Percentiles rank a stretch among this genome's conserved stretches.
Conservation (phyloP, 2,113 vertebrate species). For the Malaclemys terrapin region DNA sequence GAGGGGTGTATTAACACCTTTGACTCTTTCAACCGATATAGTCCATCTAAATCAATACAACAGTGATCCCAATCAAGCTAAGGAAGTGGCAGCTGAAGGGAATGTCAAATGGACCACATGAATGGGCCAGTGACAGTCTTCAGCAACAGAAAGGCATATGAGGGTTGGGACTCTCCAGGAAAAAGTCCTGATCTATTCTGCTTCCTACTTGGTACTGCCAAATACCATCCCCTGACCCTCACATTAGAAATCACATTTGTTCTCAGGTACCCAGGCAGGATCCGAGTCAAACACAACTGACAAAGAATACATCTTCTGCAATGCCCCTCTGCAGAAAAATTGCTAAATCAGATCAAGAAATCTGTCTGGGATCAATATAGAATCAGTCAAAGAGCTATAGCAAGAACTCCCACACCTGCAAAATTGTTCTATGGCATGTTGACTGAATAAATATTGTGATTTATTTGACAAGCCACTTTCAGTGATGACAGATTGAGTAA, state of each 20-base stretch:
- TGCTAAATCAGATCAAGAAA: neutral
- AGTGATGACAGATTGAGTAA: neutral
- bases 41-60: no score
- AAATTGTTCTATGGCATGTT: neutral
- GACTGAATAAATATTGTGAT: neutral
- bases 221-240: rapidly evolving
- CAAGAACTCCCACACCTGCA: neutral
- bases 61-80: neutral
- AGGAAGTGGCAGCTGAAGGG: neutral
- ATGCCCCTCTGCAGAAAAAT: rapidly evolving
- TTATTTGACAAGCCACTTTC: neutral
- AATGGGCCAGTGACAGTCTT: neutral
- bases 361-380: neutral
- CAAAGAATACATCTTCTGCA: neutral
- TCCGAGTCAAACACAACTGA: neutral
- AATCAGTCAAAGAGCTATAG: neutral
- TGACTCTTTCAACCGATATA: no score
- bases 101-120: neutral
- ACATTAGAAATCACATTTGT: neutral
- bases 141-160: neutral
- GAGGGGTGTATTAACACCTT: no score
- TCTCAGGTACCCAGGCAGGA: neutral
- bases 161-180: neutral
- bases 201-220: neutral
- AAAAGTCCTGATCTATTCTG: neutral